Conservation (phyloP, 1,140 invertebrate genomes). For the Radopholus similis region DNA sequence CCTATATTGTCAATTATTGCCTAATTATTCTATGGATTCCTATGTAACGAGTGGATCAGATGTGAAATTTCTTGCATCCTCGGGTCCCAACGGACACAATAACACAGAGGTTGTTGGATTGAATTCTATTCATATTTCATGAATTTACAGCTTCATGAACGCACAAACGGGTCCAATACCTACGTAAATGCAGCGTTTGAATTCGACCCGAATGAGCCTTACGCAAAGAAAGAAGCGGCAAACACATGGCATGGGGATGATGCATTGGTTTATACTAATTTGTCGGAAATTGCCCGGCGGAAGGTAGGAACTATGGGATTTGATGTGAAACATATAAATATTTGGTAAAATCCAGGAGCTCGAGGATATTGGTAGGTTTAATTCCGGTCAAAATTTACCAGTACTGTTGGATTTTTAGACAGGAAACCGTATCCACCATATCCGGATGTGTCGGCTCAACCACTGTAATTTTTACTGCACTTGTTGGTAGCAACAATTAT, state of each 20-base stretch:
- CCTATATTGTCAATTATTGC: too few species aligned
- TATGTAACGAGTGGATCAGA: too few species aligned
- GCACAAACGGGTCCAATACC: neutral
- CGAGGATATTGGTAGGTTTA: constrained; percentile 25
- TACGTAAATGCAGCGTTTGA: constrained; percentile 16
- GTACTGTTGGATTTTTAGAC: too few species aligned
- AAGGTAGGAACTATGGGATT: neutral
- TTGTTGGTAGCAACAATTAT: neutral
- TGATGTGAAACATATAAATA: neutral
- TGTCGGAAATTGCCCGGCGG: constrained; percentile 25
- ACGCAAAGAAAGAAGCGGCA: neutral
- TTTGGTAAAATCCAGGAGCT: constrained; percentile 9
- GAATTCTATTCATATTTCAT: neutral
- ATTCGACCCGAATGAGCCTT: neutral
- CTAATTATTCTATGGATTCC: too few species aligned
- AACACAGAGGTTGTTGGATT: too few species aligned
- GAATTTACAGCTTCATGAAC: constrained; percentile 1
- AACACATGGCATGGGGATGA: constrained; percentile 14
- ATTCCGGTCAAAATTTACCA: too few species aligned
- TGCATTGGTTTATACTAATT: constrained; percentile 33
- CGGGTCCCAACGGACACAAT: too few species aligned
- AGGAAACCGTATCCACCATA: constrained; percentile 23
- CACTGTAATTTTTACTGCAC: neutral
- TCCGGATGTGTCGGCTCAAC: constrained; percentile 3
- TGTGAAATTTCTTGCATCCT: too few species aligned